These are phyloP conservation scores for Neodiprion virginianus DNA, from an alignment of 1,140 invertebrate species.

Conservation along the genomic window DNA sequence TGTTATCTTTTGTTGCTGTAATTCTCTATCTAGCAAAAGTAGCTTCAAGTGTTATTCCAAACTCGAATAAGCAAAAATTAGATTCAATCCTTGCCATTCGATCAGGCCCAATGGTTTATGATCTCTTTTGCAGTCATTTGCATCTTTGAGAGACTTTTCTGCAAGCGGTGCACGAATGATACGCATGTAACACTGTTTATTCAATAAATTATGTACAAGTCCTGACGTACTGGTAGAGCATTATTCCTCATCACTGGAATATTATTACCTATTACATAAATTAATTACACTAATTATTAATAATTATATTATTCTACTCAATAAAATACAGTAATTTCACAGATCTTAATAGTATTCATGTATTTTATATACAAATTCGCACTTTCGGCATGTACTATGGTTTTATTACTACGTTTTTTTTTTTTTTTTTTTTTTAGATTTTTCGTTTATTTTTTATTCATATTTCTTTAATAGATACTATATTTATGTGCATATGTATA, in stretches of 20 bases:
- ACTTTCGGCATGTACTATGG: background rate
- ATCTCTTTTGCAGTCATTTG: too few species aligned
- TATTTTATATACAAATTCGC: background rate
- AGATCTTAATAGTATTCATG: constrained; percentile 43
- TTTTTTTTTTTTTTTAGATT: too few species aligned
- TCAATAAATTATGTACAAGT: constrained; percentile 59
- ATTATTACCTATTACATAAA: constrained; percentile 50
- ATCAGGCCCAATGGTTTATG: too few species aligned
- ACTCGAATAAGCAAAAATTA: too few species aligned
- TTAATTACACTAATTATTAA: constrained; percentile 49
- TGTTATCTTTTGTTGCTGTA: too few species aligned
- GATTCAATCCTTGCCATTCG: too few species aligned
- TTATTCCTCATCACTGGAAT: constrained; percentile 47
- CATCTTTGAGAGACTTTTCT: too few species aligned
- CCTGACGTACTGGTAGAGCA: constrained; percentile 42
- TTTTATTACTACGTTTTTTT: background rate
- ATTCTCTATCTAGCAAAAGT: too few species aligned
- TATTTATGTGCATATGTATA: too few species aligned
- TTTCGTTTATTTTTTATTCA: too few species aligned
- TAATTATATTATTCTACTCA: constrained; percentile 50
- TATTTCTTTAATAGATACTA: background rate
- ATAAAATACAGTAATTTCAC: constrained; percentile 58
- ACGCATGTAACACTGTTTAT: constrained; percentile 52
- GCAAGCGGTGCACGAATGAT: background rate
- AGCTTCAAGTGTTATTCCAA: too few species aligned